These are phyloP conservation scores for Leucoraja ocellata DNA, from an alignment of 2,797 vertebrate species.

Conservation along the genomic window DNA sequence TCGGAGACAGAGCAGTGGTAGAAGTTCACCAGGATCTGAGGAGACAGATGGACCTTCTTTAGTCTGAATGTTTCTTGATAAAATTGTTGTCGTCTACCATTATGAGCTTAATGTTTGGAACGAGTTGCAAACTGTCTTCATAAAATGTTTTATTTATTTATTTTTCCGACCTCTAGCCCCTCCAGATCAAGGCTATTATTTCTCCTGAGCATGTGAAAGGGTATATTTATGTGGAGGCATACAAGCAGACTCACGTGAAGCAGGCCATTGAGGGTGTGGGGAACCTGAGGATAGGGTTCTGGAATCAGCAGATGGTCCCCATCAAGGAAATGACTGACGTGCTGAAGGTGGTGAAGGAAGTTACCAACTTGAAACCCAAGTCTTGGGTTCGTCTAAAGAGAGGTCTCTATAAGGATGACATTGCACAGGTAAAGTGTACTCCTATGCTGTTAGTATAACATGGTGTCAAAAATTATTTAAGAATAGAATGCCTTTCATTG, in stretches of 20 bases:
- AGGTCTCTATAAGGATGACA: constrained; percentile 92
- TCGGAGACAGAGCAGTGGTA: too few relatives aligned
- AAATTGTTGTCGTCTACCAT: not conserved
- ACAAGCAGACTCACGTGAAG: constrained; percentile 94
- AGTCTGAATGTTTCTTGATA: not conserved
- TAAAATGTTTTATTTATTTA: not conserved
- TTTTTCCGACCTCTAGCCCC: constrained; percentile 58
- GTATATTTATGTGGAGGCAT: constrained; percentile 91
- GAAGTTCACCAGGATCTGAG: too few relatives aligned
- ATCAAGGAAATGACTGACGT: constrained; percentile 98
- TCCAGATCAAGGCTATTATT: constrained; percentile 93
- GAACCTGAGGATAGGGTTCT: constrained; percentile 89
- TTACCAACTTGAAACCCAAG: constrained; percentile 94
- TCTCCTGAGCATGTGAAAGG: constrained; percentile 88
- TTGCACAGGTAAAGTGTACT: constrained; percentile 73
- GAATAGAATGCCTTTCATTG: too few relatives aligned
- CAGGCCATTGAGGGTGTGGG: constrained; percentile 89
- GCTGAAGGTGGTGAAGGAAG: constrained; percentile 92
- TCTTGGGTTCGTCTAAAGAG: constrained; percentile 92
- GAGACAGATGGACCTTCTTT: too few relatives aligned
- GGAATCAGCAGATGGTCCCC: constrained; percentile 99
- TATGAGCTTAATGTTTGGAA: not conserved
- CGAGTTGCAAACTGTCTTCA: not conserved
- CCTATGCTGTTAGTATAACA: not conserved
- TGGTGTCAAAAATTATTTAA: not conserved